phyloP scores from a whole-genome alignment of 1,140 invertebrate genomes.

The Centruroides vittatus region DNA sequence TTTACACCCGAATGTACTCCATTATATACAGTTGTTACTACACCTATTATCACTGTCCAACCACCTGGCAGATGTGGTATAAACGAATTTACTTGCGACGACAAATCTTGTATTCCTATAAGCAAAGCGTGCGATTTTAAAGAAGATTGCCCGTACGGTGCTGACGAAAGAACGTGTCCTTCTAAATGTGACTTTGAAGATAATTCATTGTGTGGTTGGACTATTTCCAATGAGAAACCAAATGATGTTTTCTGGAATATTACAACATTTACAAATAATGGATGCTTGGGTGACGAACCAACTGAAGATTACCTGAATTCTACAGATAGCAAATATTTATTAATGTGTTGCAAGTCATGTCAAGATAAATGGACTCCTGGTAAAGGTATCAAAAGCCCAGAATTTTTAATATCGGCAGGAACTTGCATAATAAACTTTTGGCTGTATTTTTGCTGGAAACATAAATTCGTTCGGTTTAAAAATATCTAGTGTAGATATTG shows the following conservation, averaged over 20 bases:
- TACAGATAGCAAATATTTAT: no score
- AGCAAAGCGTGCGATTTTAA: conserved; percentile 19
- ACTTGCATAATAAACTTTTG: no score
- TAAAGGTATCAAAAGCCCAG: no score
- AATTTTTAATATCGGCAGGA: no score
- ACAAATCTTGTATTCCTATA: conserved; percentile 14
- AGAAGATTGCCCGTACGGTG: conserved; percentile 14
- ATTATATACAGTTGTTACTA: conserved; percentile 7
- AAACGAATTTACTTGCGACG: conserved; percentile 16
- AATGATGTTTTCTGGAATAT: background rate
- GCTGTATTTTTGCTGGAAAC: no score
- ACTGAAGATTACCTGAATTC: no score
- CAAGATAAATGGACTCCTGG: no score
- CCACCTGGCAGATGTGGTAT: conserved; percentile 10
- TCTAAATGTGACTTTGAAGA: conserved; percentile 18
- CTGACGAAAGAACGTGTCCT: conserved; percentile 19
- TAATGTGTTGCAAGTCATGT: no score
- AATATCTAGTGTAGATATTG: no score
- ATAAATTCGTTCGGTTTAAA: no score
- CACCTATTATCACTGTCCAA: conserved; percentile 8
- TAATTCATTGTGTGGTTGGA: conserved; percentile 9
- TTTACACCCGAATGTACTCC: conserved; percentile 12
- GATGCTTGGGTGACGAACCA: no score
- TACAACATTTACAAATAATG: background rate
- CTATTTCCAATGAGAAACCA: background rate